A percentile compares a stretch with the other conserved stretches of the same genome.
phyloP scores from a whole-genome alignment of 1,140 invertebrate species.

The Caenorhabditis briggsae region DNA sequence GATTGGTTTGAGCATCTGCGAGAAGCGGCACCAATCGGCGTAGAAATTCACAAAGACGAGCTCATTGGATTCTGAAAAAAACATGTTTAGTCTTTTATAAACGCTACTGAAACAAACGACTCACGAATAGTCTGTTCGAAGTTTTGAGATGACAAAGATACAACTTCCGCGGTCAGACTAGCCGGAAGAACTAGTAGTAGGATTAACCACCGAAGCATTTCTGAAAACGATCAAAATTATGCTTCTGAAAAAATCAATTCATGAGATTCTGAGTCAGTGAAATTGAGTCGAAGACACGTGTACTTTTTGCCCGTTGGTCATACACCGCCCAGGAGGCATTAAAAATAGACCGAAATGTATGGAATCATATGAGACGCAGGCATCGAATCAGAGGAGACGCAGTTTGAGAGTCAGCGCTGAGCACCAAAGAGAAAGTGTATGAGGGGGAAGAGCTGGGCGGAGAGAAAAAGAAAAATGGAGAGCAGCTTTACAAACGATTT shows the following conservation, averaged over 20 bases:
- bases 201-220: constrained; percentile 46
- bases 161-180: constrained; percentile 35
- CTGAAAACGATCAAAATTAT: not conserved
- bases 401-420: not conserved
- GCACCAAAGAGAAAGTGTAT: not conserved
- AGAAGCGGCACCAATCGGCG: constrained; percentile 88
- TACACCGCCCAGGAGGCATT: constrained; percentile 34
- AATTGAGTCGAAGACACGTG: constrained; percentile 5
- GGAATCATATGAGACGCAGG: constrained; percentile 28
- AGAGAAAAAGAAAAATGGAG: not conserved
- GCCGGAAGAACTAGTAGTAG: constrained; percentile 18
- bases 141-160: constrained; percentile 36
- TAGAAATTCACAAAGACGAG: constrained; percentile 98
- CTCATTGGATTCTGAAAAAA: constrained; percentile 79
- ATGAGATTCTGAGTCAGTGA: not conserved
- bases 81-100: not conserved
- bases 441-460: not conserved
- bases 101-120: not conserved
- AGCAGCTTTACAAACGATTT: constrained; percentile 52
- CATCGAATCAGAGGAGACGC: constrained; percentile 19
- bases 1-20: constrained; percentile 93
- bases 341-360: constrained; percentile 17
- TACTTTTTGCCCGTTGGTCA: constrained; percentile 49
- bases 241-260: not conserved
- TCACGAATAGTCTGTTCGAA: constrained; percentile 41